Percentiles rank a stretch among this genome's conserved stretches.
phyloP scores from a whole-genome alignment of 2,797 vertebrate genomes.

The Acanthornis magna region DNA sequence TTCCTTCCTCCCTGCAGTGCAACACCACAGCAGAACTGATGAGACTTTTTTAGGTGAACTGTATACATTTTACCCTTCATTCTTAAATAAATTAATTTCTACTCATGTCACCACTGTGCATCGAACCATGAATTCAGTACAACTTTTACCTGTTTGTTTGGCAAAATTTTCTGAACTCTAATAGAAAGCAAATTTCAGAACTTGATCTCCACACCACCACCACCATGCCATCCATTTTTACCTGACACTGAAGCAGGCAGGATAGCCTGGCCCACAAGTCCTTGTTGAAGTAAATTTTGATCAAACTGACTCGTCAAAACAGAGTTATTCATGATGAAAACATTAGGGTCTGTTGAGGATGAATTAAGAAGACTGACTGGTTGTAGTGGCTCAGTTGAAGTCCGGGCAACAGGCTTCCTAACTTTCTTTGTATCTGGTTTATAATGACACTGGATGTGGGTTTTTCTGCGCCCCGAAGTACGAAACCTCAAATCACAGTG shows the following conservation, averaged over 20 bases:
- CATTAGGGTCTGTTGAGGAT: constrained; percentile 80
- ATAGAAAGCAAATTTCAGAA: background rate
- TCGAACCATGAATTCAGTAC: background rate
- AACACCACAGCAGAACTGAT: background rate
- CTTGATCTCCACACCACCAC: background rate
- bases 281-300: constrained; percentile 86
- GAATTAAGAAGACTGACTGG: constrained; percentile 81
- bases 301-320: constrained; percentile 90
- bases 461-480: constrained; percentile 96
- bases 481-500: constrained; percentile 96
- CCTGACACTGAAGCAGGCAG: constrained; percentile 94
- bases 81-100: background rate
- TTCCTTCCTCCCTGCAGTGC: background rate
- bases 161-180: background rate
- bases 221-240: constrained; percentile 56
- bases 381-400: constrained; percentile 78
- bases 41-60: background rate
- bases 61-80: background rate
- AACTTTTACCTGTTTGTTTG: background rate
- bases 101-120: background rate
- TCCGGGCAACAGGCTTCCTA: constrained; percentile 73
- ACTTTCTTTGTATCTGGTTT: constrained; percentile 83
- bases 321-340: constrained; percentile 91
- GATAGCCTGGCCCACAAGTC: constrained; percentile 93
- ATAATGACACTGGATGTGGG: constrained; percentile 95